Conservation (phyloP, 2,797 vertebrate species). For the Emydoidea blandingii region DNA sequence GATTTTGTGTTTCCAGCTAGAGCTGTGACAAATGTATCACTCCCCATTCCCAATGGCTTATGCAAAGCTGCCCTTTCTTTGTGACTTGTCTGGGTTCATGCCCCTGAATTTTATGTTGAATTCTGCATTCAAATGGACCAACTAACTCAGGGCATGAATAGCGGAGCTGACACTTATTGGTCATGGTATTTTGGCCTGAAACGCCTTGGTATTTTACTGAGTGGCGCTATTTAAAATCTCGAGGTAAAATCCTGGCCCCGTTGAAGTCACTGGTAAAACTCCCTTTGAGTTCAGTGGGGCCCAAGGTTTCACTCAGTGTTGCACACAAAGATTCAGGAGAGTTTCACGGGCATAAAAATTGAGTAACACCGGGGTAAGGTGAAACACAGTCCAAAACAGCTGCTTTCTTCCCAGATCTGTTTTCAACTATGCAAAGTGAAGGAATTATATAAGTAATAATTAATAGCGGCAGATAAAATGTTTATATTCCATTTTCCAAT, state of each 20-base stretch:
- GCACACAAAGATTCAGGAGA: not conserved
- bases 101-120: fast-evolving
- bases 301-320: not conserved
- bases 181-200: not conserved
- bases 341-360: not conserved
- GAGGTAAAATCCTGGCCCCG: not conserved
- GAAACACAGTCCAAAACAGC: not conserved
- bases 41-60: not conserved
- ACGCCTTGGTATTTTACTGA: not conserved
- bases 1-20: not conserved
- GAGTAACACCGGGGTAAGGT: fast-evolving
- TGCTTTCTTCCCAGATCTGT: not conserved
- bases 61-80: not conserved
- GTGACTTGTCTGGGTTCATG: not conserved
- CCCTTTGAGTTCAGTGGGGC: not conserved
- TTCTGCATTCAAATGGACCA: not conserved
- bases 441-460: not conserved
- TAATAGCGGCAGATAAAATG: not conserved
- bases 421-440: not conserved
- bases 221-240: not conserved
- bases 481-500: not conserved
- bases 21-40: not conserved
- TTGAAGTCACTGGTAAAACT: not conserved
- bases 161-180: not conserved
- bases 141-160: not conserved